Base-by-base conservation (phyloP, 2,113 vertebrate species). In the Lophotis ruficrista region DNA sequence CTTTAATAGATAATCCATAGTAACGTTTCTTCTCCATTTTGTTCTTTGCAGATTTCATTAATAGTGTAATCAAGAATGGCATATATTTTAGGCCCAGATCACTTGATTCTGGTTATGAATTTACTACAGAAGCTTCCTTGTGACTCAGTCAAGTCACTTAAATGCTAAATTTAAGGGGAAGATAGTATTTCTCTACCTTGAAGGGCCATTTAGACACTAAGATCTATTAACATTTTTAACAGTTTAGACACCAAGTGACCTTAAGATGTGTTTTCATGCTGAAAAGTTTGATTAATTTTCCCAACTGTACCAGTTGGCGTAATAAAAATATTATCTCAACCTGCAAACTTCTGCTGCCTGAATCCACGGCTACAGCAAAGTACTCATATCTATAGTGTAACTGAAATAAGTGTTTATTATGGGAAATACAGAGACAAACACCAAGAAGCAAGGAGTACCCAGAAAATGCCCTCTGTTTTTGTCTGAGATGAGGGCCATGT, bases 211-310 rank as follows among this genome's bases (percentile, higher is more conserved):
- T 66, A 51, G 45, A 87, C 51, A 50, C 28, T 7, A 50, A 65
- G 35, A 76, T 80, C 27, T 80, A 45, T 61, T 80, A 83, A 70
- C 21, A 35, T 65, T 80, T 76, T 54, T 50, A 64, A 68, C 12
- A 79, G 25, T 80, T 75, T n/a, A 71, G 83, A 50, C 38, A 75
- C 21, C 37, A 87, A 60, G 18, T 87, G 61, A 71, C 78, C 56
- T 28, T 56, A 71, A 77, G 53, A 61, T 38, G 12, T 77, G 13
- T 14, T 48, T 90, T 83, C 51, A 60, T 35, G 35, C 18, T 80
- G 68, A 80, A 93, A 90, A 80, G 17, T 12, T 35, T 58, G 50
- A 79, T 87, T 87, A 83, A 64, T 79, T 83, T 95, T 83, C 41
- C 27, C n/a, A 70, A 3, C 12, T 48, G 27, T 58, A 43, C 8